Evolutionary conservation across 2,113 vertebrate genomes (phyloP), one percentile per base, ranked within the genome.

Genomic region (Machaerirhynchus nigripectus): DNA sequence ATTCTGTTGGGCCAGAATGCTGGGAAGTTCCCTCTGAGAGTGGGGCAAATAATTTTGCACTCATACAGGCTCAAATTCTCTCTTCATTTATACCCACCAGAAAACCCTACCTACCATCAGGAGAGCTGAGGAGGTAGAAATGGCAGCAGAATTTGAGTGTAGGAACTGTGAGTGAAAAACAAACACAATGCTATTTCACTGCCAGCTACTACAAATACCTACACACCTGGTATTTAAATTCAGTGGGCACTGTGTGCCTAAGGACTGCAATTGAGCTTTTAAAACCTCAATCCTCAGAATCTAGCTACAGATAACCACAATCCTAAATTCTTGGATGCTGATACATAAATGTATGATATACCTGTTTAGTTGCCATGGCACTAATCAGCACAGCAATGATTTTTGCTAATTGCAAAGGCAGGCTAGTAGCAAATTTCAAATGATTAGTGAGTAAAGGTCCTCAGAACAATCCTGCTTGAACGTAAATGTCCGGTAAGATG

Each of bases 381-480:
- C 88, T 97, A 96, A 83, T 92, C 91, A 95, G 93, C 90, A 95
- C 77, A 95, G 95, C 56, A 22, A 94, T 92, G 69, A 60, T 60
- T 93, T 94, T 81, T 96, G 89, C 94, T 97, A 84, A 93, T 90
- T 92, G 94, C 85, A 96, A 91, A 97, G 95, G 92, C 84, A 97
- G 93, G 87, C 93, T 93, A 95, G 90, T 89, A 96, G 89, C 84
- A 96, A 95, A 95, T 87, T 96, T 97, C 63, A 46, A 94, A 91
- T 26, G 76, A 95, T 83, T 82, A 93, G 69, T 68, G 78, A 92
- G 49, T 71, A 87, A 94, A 95, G 91, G 93, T 71, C 93, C 90
- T 87, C 86, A 91, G 84, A 97, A 46, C 84, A 96, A 95, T 79
- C 89, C 77, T 83, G 74, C 77, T 96, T 94, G 42, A 87, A 95